These are phyloP conservation scores for Dicranocentrus wangi DNA, from an alignment of 2,888 invertebrate genomes.

Conservation along the genomic window DNA sequence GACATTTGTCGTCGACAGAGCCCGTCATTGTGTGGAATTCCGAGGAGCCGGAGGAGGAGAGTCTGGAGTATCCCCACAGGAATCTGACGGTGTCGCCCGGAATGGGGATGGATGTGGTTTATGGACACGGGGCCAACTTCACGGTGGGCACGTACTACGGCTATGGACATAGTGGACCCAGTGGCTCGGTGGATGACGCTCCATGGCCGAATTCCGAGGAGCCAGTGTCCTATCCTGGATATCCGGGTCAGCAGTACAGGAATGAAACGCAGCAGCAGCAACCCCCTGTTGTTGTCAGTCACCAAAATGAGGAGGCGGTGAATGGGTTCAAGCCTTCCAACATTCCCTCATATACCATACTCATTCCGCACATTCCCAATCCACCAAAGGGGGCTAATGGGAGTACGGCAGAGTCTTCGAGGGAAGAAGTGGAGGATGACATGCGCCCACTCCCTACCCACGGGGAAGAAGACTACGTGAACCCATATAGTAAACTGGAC, in stretches of 20 bases:
- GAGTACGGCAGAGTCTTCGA: background rate
- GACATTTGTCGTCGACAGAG: conserved; percentile 33
- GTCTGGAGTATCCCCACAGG: conserved; percentile 7
- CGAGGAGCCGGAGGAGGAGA: conserved; percentile 44
- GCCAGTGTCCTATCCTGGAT: no score
- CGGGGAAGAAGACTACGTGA: conserved; percentile 22
- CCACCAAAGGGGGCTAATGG: conserved; percentile 3
- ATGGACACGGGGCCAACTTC: conserved; percentile 45
- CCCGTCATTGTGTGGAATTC: conserved; percentile 67
- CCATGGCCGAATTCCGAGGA: no score
- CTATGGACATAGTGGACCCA: conserved; percentile 55
- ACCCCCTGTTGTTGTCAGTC: background rate
- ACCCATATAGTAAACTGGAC: conserved; percentile 47
- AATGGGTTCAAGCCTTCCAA: conserved; percentile 64
- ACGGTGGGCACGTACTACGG: conserved; percentile 62
- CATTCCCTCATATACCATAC: conserved; percentile 69
- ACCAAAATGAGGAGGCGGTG: conserved; percentile 22
- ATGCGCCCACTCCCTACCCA: background rate
- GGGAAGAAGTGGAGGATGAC: background rate
- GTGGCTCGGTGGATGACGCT: background rate
- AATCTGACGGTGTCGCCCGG: conserved; percentile 25
- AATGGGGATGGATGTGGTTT: conserved; percentile 35
- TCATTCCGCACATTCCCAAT: conserved; percentile 71
- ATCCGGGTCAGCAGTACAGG: background rate
- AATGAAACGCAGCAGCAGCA: background rate